These are phyloP conservation scores for Bombus balteatus DNA, from an alignment of 1,140 invertebrate species.

Conservation along the genomic window DNA sequence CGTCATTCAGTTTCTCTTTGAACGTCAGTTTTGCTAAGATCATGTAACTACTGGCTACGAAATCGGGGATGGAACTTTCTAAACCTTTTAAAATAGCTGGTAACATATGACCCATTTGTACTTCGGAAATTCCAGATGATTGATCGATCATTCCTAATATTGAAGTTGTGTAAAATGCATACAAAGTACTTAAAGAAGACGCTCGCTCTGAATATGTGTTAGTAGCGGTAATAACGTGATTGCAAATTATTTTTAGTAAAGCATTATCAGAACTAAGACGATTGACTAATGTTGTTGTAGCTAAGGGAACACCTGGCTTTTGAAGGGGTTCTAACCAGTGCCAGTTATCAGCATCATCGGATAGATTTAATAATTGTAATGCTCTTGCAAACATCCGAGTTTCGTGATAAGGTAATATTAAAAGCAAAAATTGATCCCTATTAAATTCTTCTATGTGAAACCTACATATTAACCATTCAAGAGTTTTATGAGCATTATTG, in stretches of 20 bases:
- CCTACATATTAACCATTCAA: slow-evolving; percentile 96
- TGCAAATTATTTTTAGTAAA: slow-evolving; percentile 90
- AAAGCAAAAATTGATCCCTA: slow-evolving; percentile 89
- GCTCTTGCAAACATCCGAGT: slow-evolving; percentile 92
- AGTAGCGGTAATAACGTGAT: slow-evolving; percentile 86
- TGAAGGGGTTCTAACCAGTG: slow-evolving; percentile 89
- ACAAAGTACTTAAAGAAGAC: slow-evolving; percentile 86
- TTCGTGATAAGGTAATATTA: slow-evolving; percentile 95
- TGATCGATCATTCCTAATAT: slow-evolving; percentile 87
- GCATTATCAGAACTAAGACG: slow-evolving; percentile 87
- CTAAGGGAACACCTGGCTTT: slow-evolving; percentile 88
- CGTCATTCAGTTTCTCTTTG: slow-evolving; percentile 85
- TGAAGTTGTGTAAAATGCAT: slow-evolving; percentile 90
- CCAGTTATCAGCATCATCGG: slow-evolving; percentile 87
- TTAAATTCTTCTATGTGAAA: slow-evolving; percentile 95
- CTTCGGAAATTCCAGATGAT: slow-evolving; percentile 84
- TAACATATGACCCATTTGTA: slow-evolving; percentile 87
- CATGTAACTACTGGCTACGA: slow-evolving; percentile 89
- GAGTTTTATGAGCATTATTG: slow-evolving; percentile 91
- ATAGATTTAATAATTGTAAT: slow-evolving; percentile 89
- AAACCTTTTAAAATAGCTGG: slow-evolving; percentile 88
- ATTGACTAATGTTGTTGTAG: slow-evolving; percentile 88
- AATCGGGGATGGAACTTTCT: slow-evolving; percentile 87
- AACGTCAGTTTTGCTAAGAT: slow-evolving; percentile 87
- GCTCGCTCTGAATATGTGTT: slow-evolving; percentile 85